Conservation (phyloP, 2,797 vertebrate species). For the Yasuhikotakia modesta region DNA sequence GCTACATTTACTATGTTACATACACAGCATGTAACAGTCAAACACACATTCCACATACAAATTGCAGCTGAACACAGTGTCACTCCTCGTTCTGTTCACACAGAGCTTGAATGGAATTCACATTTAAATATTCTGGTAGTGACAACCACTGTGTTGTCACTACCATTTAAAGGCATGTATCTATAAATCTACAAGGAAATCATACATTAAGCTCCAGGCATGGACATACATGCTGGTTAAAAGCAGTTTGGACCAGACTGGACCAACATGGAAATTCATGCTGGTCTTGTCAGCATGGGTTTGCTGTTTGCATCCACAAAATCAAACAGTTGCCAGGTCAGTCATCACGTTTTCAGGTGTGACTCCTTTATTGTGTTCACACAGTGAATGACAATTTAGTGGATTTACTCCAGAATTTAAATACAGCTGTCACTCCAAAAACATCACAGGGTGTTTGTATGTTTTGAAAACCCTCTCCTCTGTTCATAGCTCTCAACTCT, state of each 20-base stretch:
- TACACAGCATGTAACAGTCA: neutral
- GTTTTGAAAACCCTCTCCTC: slow-evolving; percentile 21
- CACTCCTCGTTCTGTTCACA: neutral
- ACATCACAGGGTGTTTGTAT: neutral
- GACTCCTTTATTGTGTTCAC: neutral
- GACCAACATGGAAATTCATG: neutral
- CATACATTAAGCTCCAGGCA: neutral
- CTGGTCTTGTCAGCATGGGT: neutral
- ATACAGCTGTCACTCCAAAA: neutral
- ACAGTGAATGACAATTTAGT: slow-evolving; percentile 5
- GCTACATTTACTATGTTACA: slow-evolving; percentile 45
- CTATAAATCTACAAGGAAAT: neutral
- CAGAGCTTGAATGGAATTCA: neutral
- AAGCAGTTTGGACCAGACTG: slow-evolving; percentile 13
- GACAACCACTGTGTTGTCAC: neutral
- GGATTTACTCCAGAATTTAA: slow-evolving; percentile 10
- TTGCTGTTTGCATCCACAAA: neutral
- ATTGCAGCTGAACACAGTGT: no score
- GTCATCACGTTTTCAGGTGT: neutral
- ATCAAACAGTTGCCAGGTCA: neutral
- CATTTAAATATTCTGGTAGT: neutral
- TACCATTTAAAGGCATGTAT: neutral
- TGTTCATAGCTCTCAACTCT: slow-evolving; percentile 19
- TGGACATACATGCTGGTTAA: neutral
- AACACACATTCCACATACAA: neutral